Conservation (phyloP, 2,113 vertebrate genomes). For the Charina bottae region DNA sequence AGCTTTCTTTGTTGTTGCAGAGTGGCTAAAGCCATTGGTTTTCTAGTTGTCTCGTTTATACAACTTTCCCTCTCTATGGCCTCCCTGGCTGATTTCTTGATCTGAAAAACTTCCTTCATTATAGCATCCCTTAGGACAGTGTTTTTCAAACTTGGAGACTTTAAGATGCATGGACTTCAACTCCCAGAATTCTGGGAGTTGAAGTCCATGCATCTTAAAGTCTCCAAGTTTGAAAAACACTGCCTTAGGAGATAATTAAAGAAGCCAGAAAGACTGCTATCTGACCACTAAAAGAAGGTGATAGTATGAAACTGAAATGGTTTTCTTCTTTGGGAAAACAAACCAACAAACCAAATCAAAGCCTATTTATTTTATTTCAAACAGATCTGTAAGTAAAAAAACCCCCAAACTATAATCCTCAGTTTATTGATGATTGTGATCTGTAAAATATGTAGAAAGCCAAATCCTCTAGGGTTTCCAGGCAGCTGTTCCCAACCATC, state of each 20-base stretch:
- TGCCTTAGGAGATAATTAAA: neutral
- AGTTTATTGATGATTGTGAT: constrained; percentile 37
- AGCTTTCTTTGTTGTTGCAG: too few relatives aligned
- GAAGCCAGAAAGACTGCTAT: neutral
- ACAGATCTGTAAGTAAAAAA: neutral
- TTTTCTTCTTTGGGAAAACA: neutral
- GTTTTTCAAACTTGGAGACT: neutral
- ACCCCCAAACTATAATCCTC: constrained; percentile 27
- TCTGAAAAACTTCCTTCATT: neutral
- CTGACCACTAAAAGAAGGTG: neutral
- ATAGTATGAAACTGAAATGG: neutral
- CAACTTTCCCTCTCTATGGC: neutral
- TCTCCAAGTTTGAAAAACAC: neutral
- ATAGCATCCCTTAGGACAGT: neutral
- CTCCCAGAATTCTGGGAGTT: neutral
- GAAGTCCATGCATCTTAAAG: neutral
- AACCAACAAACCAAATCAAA: neutral
- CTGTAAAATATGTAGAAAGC: constrained; percentile 34
- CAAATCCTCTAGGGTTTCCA: constrained; percentile 4
- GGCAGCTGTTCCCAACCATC: constrained; percentile 23
- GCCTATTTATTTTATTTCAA: neutral
- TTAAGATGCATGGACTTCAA: neutral
- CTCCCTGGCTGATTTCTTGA: neutral
- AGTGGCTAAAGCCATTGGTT: too few relatives aligned
- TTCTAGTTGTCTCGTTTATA: neutral